Evolutionary conservation across 2,113 vertebrate genomes (phyloP).

Genomic region (Leucoraja erinaceus): DNA sequence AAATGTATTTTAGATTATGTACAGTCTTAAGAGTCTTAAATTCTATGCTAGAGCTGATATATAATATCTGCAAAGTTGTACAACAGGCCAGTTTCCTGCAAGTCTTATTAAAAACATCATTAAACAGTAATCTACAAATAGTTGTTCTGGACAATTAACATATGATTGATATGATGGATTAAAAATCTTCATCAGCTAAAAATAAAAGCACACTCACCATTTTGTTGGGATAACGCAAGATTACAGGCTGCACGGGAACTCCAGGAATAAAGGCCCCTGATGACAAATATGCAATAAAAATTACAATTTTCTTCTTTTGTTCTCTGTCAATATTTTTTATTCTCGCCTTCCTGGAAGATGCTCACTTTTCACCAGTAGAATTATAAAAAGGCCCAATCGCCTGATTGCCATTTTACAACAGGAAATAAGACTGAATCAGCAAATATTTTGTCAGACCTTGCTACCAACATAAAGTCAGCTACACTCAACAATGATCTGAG

Average conservation of each 20-base stretch:
- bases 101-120: neutral
- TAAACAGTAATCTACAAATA: neutral
- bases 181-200: neutral
- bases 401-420: neutral
- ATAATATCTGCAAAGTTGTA: neutral
- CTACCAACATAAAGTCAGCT: too few species aligned
- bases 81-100: neutral
- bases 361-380: neutral
- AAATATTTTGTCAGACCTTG: too few species aligned
- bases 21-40: too few species aligned
- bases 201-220: slow-evolving; percentile 61
- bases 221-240: slow-evolving; percentile 85
- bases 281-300: slow-evolving; percentile 17
- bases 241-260: slow-evolving; percentile 89
- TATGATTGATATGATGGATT: neutral
- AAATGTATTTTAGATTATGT: too few species aligned
- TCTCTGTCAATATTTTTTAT: neutral
- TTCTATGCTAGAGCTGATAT: neutral
- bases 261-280: slow-evolving; percentile 92
- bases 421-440: too few species aligned
- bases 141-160: neutral
- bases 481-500: too few species aligned
- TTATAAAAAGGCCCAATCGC: neutral
- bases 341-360: neutral
- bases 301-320: neutral